These are phyloP conservation scores for Otolemur crassicaudatus DNA, from an alignment of 2,797 vertebrate genomes.

Conservation along the genomic window DNA sequence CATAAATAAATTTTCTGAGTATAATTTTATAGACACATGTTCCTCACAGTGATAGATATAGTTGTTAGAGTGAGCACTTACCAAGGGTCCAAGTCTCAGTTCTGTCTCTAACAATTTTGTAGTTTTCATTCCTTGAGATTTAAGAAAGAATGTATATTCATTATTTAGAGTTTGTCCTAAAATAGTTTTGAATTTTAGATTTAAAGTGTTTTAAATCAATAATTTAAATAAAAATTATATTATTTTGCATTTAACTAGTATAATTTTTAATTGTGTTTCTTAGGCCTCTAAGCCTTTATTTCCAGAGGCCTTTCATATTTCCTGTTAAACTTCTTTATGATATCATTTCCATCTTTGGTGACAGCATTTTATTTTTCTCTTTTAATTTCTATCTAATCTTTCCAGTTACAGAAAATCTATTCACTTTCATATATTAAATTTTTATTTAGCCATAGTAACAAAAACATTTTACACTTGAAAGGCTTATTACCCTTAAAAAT, in stretches of 20 bases:
- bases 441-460: not conserved
- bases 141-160: not conserved
- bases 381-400: not conserved
- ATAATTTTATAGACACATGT: not conserved
- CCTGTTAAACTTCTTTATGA: not conserved
- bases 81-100: not conserved
- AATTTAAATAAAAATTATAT: not conserved
- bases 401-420: not conserved
- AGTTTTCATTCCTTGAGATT: not conserved
- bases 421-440: not conserved
- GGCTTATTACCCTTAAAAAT: not conserved
- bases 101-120: not conserved
- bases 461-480: not conserved
- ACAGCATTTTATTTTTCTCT: not conserved
- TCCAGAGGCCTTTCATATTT: not conserved
- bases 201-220: not conserved
- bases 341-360: not conserved
- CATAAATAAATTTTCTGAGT: not conserved
- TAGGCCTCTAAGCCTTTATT: not conserved
- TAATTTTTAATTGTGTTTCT: not conserved
- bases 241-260: not conserved
- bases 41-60: too few species aligned
- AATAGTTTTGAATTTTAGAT: not conserved
- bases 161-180: not conserved
- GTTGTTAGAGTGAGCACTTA: not conserved